Conservation (phyloP, 30 jellyfish, hydroid and myxozoan species). For the Hydractinia echinata region DNA sequence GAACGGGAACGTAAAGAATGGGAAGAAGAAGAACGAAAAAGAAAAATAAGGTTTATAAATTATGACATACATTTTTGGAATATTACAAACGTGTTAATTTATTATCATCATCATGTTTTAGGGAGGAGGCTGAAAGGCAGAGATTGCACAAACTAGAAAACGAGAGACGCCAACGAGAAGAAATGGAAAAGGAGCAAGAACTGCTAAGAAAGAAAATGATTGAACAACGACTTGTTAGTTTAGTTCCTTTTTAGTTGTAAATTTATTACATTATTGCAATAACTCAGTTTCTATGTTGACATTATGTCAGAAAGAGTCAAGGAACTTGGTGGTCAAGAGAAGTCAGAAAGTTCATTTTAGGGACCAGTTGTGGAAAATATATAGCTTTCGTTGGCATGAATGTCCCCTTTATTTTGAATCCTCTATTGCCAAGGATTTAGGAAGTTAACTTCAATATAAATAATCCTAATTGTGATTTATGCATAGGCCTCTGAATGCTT, state of each 20-base stretch:
- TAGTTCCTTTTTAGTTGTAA: neutral
- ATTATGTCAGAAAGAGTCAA: neutral
- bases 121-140: constrained; percentile 87
- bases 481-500: too few relatives aligned
- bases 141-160: constrained; percentile 68
- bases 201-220: constrained; percentile 61
- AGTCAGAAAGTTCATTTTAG: too few relatives aligned
- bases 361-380: too few relatives aligned
- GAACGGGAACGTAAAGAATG: constrained; percentile 83
- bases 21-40: constrained; percentile 77
- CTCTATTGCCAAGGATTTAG: too few relatives aligned
- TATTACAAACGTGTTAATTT: too few relatives aligned
- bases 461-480: too few relatives aligned
- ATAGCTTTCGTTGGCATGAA: too few relatives aligned
- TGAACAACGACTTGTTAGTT: constrained; percentile 79
- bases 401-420: too few relatives aligned
- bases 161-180: constrained; percentile 79
- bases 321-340: neutral
- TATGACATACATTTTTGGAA: too few relatives aligned
- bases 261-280: too few relatives aligned
- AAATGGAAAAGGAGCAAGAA: constrained; percentile 93
- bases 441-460: too few relatives aligned
- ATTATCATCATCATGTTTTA: neutral
- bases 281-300: neutral
- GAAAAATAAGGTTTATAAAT: constrained; percentile 46